Evolutionary conservation across 1,140 invertebrate species (phyloP).

Genomic region (Lasaia peninsularis): DNA sequence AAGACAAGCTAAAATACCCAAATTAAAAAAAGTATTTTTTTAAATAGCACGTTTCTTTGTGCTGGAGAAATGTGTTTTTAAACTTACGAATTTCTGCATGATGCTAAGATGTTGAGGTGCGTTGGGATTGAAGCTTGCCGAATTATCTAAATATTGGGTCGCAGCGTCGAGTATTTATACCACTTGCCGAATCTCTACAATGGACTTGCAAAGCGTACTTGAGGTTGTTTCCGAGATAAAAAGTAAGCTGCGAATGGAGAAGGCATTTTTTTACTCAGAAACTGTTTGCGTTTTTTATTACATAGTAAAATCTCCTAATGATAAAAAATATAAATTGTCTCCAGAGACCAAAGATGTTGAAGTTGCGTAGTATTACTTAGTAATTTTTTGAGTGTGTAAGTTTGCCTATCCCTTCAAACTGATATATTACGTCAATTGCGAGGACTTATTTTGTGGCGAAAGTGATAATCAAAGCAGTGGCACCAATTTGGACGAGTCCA

Average conservation of each 20-base stretch:
- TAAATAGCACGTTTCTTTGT: too few species aligned
- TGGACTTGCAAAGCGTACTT: constrained; percentile 48
- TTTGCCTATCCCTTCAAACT: too few species aligned
- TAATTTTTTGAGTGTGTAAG: too few species aligned
- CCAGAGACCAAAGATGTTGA: neutral
- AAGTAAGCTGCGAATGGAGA: constrained; percentile 37
- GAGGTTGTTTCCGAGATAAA: constrained; percentile 32
- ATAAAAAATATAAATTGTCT: too few species aligned
- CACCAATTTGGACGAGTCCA: too few species aligned
- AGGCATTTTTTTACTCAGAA: constrained; percentile 23
- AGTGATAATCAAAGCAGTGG: too few species aligned
- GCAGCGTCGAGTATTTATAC: constrained; percentile 47
- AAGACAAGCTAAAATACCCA: too few species aligned
- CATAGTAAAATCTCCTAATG: too few species aligned
- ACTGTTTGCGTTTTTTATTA: neutral
- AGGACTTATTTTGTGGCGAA: too few species aligned
- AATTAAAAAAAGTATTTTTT: too few species aligned
- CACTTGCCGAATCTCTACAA: constrained; percentile 46
- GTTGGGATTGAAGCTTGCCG: constrained; percentile 30
- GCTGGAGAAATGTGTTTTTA: too few species aligned
- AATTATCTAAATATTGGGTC: constrained; percentile 48
- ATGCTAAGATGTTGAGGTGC: constrained; percentile 27
- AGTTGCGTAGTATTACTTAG: neutral
- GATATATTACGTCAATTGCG: too few species aligned
- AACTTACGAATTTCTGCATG: constrained; percentile 68